Percentiles rank a stretch among this genome's conserved stretches.
These are phyloP conservation scores for Epinotia demarniana DNA, from an alignment of 2,888 invertebrate species.

Conservation along the genomic window DNA sequence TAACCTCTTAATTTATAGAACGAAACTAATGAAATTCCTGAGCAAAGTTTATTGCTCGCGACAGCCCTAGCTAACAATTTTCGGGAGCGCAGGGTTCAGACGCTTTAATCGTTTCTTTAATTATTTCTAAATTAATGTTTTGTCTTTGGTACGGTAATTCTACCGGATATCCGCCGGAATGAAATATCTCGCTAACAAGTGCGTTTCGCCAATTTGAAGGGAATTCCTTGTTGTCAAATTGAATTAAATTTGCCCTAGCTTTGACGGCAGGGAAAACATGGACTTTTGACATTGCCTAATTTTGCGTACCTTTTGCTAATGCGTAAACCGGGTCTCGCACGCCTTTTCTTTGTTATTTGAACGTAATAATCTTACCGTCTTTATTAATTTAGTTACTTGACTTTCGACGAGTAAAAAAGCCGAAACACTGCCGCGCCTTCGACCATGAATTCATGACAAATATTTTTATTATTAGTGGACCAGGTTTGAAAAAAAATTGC, in stretches of 20 bases:
- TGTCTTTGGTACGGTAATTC: conserved; percentile 64
- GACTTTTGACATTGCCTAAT: background rate
- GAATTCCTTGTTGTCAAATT: conserved; percentile 31
- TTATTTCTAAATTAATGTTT: conserved; percentile 80
- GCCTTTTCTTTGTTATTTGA: background rate
- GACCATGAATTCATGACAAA: too few relatives aligned
- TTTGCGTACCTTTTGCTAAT: conserved; percentile 4
- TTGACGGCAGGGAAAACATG: conserved; percentile 24
- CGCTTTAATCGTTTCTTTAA: conserved; percentile 80
- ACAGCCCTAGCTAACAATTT: conserved; percentile 82
- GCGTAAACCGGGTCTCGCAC: background rate
- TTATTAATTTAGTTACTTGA: too few relatives aligned
- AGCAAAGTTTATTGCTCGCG: conserved; percentile 81
- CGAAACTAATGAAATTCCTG: conserved; percentile 84
- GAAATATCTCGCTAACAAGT: conserved; percentile 50
- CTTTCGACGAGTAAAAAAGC: too few relatives aligned
- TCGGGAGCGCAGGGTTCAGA: conserved; percentile 67
- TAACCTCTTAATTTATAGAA: conserved; percentile 85
- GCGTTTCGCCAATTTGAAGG: conserved; percentile 34
- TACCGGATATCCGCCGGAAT: conserved; percentile 51
- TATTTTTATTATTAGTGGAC: too few relatives aligned
- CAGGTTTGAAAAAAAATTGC: too few relatives aligned
- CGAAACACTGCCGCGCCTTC: too few relatives aligned
- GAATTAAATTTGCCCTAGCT: conserved; percentile 21
- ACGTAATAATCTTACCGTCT: background rate